phyloP scores from a whole-genome alignment of 53 echinoderm and acorn worm species.

The Astropecten irregularis region DNA sequence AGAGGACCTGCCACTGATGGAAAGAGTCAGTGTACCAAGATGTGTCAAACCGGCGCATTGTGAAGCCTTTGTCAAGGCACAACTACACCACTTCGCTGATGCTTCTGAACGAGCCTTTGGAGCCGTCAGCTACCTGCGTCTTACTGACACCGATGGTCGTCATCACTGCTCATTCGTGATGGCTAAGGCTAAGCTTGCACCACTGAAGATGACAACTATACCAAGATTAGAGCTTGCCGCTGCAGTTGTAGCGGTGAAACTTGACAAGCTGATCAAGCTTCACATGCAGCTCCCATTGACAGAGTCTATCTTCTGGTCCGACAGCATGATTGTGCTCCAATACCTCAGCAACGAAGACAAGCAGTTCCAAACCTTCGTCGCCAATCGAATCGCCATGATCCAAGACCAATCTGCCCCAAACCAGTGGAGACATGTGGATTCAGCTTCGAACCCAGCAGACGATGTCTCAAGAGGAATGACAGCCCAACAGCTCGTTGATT shows the following conservation, averaged over 20 bases:
- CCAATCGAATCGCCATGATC: slow-evolving; percentile 41
- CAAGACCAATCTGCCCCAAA: not conserved
- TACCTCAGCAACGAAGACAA: slow-evolving; percentile 38
- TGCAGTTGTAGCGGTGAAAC: slow-evolving; percentile 42
- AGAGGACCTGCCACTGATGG: too few species aligned
- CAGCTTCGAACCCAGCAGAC: slow-evolving; percentile 41
- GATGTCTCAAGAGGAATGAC: slow-evolving; percentile 37
- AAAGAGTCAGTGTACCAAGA: too few species aligned
- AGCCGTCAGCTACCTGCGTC: too few species aligned
- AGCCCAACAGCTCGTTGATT: not conserved
- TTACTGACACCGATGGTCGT: too few species aligned
- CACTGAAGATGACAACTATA: slow-evolving; percentile 28
- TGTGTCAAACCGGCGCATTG: too few species aligned
- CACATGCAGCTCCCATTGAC: slow-evolving; percentile 21
- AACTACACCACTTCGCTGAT: too few species aligned
- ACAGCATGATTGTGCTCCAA: too few species aligned
- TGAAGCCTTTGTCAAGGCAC: too few species aligned
- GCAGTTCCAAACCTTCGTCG: slow-evolving; percentile 50
- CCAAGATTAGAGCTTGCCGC: slow-evolving; percentile 44
- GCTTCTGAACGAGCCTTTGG: too few species aligned
- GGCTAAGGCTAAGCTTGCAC: slow-evolving; percentile 22
- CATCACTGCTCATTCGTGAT: too few species aligned
- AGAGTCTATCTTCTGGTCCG: slow-evolving; percentile 7
- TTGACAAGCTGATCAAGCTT: slow-evolving; percentile 39
- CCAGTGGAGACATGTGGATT: slow-evolving; percentile 42